phyloP scores from a whole-genome alignment of 2,888 invertebrate species.

The Lepidonotus clava region DNA sequence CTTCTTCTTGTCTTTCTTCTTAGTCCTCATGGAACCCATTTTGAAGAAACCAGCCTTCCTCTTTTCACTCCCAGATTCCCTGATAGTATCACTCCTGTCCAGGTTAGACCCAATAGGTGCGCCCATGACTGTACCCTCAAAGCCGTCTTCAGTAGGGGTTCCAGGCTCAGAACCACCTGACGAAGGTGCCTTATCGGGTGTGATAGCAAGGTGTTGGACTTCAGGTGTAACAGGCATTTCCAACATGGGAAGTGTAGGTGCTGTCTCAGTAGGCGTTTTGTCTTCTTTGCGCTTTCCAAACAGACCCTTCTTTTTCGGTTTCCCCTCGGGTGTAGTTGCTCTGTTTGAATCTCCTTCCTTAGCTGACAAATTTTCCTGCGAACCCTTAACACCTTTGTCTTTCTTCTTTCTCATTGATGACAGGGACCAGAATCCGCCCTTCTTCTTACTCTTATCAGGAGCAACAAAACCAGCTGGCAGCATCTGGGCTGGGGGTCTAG shows the following conservation, averaged over 20 bases:
- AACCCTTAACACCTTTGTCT: constrained; percentile 25
- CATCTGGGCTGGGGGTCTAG: background rate
- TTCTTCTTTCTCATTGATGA: constrained; percentile 56
- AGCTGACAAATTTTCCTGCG: background rate
- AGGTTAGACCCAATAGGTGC: constrained; percentile 44
- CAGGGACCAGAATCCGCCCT: constrained; percentile 23
- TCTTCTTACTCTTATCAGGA: constrained; percentile 23
- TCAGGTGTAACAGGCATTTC: constrained; percentile 45
- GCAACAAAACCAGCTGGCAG: background rate
- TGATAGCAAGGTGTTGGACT: constrained; percentile 1
- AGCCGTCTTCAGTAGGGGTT: constrained; percentile 18
- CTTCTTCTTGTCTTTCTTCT: constrained; percentile 56
- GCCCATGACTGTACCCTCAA: constrained; percentile 56
- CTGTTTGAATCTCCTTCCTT: background rate
- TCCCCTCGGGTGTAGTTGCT: background rate
- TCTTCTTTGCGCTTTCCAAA: constrained; percentile 30
- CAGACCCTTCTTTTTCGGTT: constrained; percentile 27
- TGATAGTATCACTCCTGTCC: constrained; percentile 55
- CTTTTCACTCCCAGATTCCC: constrained; percentile 25
- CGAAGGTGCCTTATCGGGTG: background rate
- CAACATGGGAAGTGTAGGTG: background rate
- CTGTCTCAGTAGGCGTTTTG: background rate
- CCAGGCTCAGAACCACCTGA: background rate
- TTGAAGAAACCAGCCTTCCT: constrained; percentile 57
- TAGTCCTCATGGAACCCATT: constrained; percentile 43